A percentile compares a stretch with the other conserved stretches of the same genome.
Conservation (phyloP, 2,797 vertebrate genomes). For the Neopelma chrysocephalum region DNA sequence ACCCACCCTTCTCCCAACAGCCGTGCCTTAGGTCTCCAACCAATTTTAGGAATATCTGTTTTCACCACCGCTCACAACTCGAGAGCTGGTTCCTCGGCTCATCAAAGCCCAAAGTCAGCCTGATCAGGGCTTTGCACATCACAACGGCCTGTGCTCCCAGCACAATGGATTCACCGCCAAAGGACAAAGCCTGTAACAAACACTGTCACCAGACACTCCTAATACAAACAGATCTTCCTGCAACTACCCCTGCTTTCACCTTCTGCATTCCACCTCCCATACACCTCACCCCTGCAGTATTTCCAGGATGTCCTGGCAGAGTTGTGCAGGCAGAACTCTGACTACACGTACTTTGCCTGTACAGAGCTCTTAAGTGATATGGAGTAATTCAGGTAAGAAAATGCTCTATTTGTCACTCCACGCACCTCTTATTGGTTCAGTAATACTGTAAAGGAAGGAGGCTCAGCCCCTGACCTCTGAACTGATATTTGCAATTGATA, state of each 20-base stretch:
- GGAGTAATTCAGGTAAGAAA: background rate
- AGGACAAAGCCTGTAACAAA: background rate
- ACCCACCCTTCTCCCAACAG: background rate
- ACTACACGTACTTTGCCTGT: background rate
- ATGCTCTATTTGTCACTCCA: background rate
- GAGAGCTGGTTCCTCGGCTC: background rate
- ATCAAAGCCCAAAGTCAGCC: background rate
- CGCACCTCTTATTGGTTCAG: background rate
- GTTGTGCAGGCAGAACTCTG: background rate
- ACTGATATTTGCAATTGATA: background rate
- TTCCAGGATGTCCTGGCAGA: background rate
- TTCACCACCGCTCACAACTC: background rate
- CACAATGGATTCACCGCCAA: background rate
- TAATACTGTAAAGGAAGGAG: background rate
- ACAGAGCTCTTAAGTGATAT: fast-evolving
- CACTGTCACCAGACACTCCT: background rate
- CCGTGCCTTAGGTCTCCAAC: fast-evolving
- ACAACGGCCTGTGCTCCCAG: background rate
- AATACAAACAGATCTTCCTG: background rate
- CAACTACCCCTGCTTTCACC: background rate
- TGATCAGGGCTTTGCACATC: background rate
- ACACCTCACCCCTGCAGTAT: background rate
- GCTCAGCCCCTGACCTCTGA: background rate
- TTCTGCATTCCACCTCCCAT: background rate
- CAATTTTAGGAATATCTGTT: background rate